Percentiles rank a stretch among this genome's conserved stretches.
Conservation (phyloP, 2,797 vertebrate genomes). For the Clamator glandarius region DNA sequence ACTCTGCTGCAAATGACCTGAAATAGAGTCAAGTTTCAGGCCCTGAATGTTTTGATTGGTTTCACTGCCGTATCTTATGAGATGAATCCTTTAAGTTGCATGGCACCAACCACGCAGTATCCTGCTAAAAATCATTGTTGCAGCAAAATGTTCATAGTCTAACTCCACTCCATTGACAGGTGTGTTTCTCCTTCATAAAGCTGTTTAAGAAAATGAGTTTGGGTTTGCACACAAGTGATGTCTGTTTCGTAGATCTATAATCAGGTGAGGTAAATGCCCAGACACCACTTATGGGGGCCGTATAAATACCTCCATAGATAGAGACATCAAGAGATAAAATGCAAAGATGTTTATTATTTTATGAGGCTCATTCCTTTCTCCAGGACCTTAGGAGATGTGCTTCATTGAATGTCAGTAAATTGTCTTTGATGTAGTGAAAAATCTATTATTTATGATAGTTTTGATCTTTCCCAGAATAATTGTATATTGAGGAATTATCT, state of each 20-base stretch:
- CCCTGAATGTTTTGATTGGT: not conserved
- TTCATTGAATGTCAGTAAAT: not conserved
- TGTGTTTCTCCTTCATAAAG: not conserved
- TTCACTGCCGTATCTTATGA: not conserved
- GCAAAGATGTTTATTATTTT: constrained; percentile 51
- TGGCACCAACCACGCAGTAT: not conserved
- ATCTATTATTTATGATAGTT: not conserved
- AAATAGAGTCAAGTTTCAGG: not conserved
- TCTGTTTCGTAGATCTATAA: not conserved
- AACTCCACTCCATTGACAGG: not conserved
- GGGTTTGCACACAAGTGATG: not conserved
- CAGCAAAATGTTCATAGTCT: not conserved
- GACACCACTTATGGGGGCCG: not conserved
- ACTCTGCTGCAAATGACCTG: not conserved
- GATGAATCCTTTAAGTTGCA: not conserved
- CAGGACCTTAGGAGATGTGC: not conserved
- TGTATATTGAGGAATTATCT: not conserved
- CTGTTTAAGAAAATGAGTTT: not conserved
- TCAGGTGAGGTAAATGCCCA: constrained; percentile 6
- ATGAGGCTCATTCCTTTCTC: constrained; percentile 22
- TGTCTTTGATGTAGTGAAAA: constrained; percentile 14
- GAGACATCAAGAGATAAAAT: constrained; percentile 39
- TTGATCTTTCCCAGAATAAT: constrained; percentile 6
- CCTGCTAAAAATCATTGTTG: accelerated
- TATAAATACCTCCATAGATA: constrained; percentile 60